phyloP scores from a whole-genome alignment of 2,113 vertebrate species.

The Pseudolaguvia tuberculata region DNA sequence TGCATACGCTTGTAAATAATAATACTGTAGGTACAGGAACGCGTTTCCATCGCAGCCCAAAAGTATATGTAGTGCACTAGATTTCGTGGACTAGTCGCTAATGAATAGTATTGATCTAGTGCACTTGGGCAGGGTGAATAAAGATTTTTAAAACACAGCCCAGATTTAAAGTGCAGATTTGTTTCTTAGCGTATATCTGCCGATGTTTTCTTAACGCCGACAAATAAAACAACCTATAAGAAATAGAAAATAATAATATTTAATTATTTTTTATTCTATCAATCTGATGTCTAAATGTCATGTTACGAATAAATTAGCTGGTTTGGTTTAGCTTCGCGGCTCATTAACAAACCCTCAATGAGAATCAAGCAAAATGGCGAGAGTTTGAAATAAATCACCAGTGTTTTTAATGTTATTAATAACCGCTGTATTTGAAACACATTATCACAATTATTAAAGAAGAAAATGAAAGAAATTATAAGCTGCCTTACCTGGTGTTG shows the following conservation, averaged over 20 bases:
- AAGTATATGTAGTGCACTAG: background rate
- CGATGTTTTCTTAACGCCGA: background rate
- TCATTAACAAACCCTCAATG: background rate
- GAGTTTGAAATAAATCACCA: background rate
- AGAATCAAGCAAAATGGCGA: background rate
- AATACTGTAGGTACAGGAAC: background rate
- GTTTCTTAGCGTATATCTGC: background rate
- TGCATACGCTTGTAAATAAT: background rate
- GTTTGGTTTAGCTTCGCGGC: background rate
- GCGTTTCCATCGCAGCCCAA: background rate
- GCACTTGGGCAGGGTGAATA: background rate
- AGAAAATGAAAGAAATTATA: background rate
- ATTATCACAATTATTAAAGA: background rate
- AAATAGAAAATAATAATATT: background rate
- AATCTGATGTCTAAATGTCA: background rate
- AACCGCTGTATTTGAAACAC: background rate
- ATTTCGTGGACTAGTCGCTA: background rate
- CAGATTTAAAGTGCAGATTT: too few relatives aligned
- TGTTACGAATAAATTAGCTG: background rate
- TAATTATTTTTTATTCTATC: background rate
- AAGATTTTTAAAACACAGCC: background rate
- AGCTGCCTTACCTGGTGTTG: background rate
- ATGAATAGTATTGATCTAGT: fast-evolving
- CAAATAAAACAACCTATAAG: background rate
- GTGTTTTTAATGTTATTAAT: too few relatives aligned